A percentile compares a stretch with the other conserved stretches of the same genome.
phyloP scores from a whole-genome alignment of 1,140 invertebrate species.

The Trissolcus basalis region DNA sequence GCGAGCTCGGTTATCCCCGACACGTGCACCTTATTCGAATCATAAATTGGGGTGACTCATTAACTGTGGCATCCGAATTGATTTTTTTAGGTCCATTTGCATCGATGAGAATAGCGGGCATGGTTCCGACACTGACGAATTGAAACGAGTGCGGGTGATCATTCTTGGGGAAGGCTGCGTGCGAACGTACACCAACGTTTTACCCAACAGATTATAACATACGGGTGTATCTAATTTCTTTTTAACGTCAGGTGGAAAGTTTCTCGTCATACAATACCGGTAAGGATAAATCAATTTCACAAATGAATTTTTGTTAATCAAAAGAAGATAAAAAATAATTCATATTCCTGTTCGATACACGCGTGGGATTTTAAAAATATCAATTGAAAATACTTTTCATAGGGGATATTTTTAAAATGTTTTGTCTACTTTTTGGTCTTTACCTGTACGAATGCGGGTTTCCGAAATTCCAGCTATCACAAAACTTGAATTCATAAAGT shows the following conservation, averaged over 20 bases:
- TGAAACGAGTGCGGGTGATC: conserved; percentile 61
- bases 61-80: conserved; percentile 48
- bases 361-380: too few relatives aligned
- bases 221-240: conserved; percentile 48
- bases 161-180: conserved; percentile 48
- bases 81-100: conserved; percentile 51
- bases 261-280: conserved; percentile 58
- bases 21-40: conserved; percentile 39
- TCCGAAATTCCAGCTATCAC: too few relatives aligned
- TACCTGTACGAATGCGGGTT: too few relatives aligned
- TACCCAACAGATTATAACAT: conserved; percentile 13
- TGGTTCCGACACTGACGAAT: conserved; percentile 70
- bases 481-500: too few relatives aligned
- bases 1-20: conserved; percentile 15
- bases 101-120: conserved; percentile 66
- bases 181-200: conserved; percentile 49
- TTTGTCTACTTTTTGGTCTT: too few relatives aligned
- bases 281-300: conserved; percentile 2
- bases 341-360: too few relatives aligned
- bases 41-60: conserved; percentile 39
- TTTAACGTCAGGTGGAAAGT: conserved; percentile 65
- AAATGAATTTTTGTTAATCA: not conserved
- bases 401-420: too few relatives aligned
- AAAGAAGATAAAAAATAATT: too few relatives aligned
- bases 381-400: too few relatives aligned